phyloP scores from a whole-genome alignment of 2,888 invertebrate genomes.

The Lepidochrysops patricia region DNA sequence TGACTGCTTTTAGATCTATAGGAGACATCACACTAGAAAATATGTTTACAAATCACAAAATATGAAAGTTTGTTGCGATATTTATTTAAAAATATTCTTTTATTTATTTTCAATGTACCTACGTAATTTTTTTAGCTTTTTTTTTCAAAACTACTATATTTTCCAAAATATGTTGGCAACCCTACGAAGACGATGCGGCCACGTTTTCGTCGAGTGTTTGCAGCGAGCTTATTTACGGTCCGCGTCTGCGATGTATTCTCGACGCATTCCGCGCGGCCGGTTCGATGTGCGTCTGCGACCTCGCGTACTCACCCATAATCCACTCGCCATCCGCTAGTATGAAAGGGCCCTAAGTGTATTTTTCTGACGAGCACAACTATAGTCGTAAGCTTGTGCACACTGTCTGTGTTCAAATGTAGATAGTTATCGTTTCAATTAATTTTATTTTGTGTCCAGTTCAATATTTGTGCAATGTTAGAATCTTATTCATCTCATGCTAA shows the following conservation, averaged over 20 bases:
- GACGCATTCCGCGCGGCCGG: too few relatives aligned
- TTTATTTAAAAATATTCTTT: neutral
- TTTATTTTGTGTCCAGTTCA: neutral
- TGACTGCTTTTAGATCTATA: neutral
- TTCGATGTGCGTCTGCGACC: too few relatives aligned
- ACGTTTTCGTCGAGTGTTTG: too few relatives aligned
- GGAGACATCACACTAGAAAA: neutral
- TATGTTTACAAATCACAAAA: neutral
- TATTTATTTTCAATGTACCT: too few relatives aligned
- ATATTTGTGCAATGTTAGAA: neutral
- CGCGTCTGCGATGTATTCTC: too few relatives aligned
- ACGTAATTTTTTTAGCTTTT: too few relatives aligned
- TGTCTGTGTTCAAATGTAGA: neutral
- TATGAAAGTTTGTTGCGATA: neutral
- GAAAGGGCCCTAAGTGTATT: neutral
- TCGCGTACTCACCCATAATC: too few relatives aligned
- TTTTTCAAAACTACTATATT: too few relatives aligned
- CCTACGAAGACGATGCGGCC: too few relatives aligned
- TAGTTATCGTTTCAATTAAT: neutral
- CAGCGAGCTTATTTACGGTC: too few relatives aligned
- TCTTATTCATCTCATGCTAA: neutral
- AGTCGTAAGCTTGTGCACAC: neutral
- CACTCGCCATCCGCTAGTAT: too few relatives aligned
- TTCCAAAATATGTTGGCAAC: too few relatives aligned
- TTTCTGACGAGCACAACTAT: neutral